These are phyloP conservation scores for Cephalopholis sonnerati DNA, from an alignment of 2,113 vertebrate species.

Conservation along the genomic window DNA sequence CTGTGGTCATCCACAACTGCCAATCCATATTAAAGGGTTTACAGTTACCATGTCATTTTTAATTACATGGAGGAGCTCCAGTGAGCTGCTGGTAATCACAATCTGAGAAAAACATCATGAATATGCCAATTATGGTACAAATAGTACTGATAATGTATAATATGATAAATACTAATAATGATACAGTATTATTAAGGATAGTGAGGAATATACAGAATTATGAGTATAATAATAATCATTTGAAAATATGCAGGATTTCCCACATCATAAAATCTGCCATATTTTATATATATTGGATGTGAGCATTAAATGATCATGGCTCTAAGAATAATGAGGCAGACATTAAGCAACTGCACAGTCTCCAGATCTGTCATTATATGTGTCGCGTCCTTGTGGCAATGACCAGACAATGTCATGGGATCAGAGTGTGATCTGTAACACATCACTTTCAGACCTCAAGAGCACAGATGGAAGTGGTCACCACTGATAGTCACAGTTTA, in stretches of 20 bases:
- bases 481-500: background rate
- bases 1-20: constrained; percentile 23
- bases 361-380: constrained; percentile 20
- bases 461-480: background rate
- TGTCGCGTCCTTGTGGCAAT: constrained; percentile 54
- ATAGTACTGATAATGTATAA: background rate
- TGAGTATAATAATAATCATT: background rate
- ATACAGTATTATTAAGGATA: background rate
- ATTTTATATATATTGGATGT: no score
- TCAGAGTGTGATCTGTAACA: constrained; percentile 39
- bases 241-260: background rate
- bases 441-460: constrained; percentile 16
- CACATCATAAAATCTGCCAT: no score
- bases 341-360: constrained; percentile 11
- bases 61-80: background rate
- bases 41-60: constrained; percentile 13
- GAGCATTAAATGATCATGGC: background rate
- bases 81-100: constrained; percentile 8
- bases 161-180: no score
- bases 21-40: constrained; percentile 37
- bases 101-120: background rate
- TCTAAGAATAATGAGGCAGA: background rate
- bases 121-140: background rate
- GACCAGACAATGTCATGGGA: constrained; percentile 61
- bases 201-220: background rate